phyloP scores from a whole-genome alignment of 1,140 invertebrate species.

The Heliconius eleuchia region DNA sequence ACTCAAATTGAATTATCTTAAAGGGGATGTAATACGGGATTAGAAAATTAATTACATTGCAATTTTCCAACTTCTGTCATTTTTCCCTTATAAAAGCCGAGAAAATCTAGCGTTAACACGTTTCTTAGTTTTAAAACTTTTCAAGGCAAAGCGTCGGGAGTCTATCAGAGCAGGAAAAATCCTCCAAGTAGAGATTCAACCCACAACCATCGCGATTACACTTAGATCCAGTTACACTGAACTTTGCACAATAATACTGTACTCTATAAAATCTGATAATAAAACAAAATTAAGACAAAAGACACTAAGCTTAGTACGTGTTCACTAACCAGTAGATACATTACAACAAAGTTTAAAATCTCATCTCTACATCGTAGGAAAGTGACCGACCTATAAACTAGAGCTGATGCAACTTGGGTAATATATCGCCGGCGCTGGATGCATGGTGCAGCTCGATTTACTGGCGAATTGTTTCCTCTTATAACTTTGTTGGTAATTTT shows the following conservation, averaged over 20 bases:
- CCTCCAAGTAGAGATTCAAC: too few species aligned
- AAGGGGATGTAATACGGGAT: background rate
- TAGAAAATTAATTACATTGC: background rate
- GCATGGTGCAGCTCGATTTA: background rate
- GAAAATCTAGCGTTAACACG: too few species aligned
- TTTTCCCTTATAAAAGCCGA: too few species aligned
- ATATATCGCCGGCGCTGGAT: background rate
- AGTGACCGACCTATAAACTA: slow-evolving; percentile 12
- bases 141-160: too few species aligned
- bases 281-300: background rate
- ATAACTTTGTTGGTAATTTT: slow-evolving; percentile 9
- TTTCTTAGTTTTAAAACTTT: too few species aligned
- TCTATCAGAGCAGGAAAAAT: too few species aligned
- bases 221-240: too few species aligned
- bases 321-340: background rate
- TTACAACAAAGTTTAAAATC: slow-evolving; percentile 12
- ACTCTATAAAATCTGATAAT: too few species aligned
- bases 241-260: too few species aligned
- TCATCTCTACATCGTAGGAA: slow-evolving; percentile 2
- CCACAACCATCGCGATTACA: too few species aligned
- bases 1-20: background rate
- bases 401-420: slow-evolving; percentile 3
- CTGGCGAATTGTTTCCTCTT: slow-evolving; percentile 14
- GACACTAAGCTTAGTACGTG: background rate
- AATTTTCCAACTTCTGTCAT: too few species aligned